Evolutionary conservation across 2,888 invertebrate species (phyloP).

Genomic region (Spicauda simplicius): DNA sequence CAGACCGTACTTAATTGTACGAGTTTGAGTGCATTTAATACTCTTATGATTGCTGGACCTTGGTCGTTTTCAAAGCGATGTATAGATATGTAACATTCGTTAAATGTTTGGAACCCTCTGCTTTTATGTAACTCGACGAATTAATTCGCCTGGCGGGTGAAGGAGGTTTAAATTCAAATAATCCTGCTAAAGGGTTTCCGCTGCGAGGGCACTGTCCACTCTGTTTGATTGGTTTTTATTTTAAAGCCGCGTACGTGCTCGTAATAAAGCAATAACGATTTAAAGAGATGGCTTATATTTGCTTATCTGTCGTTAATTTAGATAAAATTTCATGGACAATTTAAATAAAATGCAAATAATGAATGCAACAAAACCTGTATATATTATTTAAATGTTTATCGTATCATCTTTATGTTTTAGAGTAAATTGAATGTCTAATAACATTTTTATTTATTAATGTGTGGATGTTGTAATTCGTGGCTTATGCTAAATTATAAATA

Average conservation of each 20-base stretch:
- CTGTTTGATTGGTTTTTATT: conserved; percentile 26
- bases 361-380: no score
- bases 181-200: conserved; percentile 28
- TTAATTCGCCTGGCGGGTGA: conserved; percentile 17
- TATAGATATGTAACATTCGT: conserved; percentile 25
- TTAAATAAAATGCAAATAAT: no score
- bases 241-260: neutral
- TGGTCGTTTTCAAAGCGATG: conserved; percentile 25
- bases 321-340: no score
- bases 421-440: no score
- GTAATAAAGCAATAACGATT: conserved; percentile 2
- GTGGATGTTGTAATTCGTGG: no score
- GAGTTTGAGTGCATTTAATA: conserved; percentile 9
- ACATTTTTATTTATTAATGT: no score
- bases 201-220: conserved; percentile 34
- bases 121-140: conserved; percentile 25
- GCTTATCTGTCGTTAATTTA: neutral
- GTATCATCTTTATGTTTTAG: no score
- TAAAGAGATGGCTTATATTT: neutral
- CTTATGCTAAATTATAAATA: no score
- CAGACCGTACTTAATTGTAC: neutral
- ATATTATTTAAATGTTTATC: no score
- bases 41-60: conserved; percentile 27
- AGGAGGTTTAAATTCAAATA: conserved; percentile 31
- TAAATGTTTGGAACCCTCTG: conserved; percentile 25